phyloP scores from a whole-genome alignment of 2,797 vertebrate species.

The Octomys mimax region DNA sequence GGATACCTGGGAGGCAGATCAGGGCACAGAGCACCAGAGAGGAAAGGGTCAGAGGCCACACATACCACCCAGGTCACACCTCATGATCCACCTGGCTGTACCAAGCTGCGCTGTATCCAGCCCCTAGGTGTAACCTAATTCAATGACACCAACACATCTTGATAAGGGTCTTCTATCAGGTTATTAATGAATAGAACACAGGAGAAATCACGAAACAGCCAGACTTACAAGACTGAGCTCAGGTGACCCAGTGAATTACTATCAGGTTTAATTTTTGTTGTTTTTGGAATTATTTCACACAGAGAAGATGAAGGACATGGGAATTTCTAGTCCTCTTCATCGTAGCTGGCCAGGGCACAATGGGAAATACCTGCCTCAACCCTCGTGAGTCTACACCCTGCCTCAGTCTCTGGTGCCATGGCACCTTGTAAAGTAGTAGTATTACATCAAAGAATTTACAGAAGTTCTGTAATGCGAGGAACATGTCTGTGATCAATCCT shows the following conservation, averaged over 20 bases:
- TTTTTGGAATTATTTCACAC: slow-evolving; percentile 64
- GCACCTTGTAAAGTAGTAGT: neutral
- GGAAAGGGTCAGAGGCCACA: neutral
- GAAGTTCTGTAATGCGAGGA: neutral
- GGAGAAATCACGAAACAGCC: slow-evolving; percentile 63
- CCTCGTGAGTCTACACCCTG: neutral
- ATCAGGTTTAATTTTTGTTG: neutral
- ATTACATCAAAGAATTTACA: neutral
- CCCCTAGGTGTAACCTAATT: neutral
- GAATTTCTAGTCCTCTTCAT: neutral
- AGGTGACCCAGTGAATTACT: slow-evolving; percentile 68
- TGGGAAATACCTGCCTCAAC: neutral
- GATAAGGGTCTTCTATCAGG: neutral
- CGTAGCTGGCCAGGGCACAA: neutral
- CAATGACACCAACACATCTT: neutral
- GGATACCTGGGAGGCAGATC: neutral
- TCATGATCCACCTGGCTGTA: neutral
- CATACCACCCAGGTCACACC: neutral
- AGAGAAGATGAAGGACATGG: neutral
- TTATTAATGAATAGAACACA: slow-evolving; percentile 59
- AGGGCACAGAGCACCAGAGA: neutral
- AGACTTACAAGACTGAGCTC: slow-evolving; percentile 72
- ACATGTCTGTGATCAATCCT: neutral
- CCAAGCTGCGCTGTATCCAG: neutral
- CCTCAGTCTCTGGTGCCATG: neutral